Conservation (phyloP, 2,797 vertebrate genomes). For the Gadopsis bispinosus region DNA sequence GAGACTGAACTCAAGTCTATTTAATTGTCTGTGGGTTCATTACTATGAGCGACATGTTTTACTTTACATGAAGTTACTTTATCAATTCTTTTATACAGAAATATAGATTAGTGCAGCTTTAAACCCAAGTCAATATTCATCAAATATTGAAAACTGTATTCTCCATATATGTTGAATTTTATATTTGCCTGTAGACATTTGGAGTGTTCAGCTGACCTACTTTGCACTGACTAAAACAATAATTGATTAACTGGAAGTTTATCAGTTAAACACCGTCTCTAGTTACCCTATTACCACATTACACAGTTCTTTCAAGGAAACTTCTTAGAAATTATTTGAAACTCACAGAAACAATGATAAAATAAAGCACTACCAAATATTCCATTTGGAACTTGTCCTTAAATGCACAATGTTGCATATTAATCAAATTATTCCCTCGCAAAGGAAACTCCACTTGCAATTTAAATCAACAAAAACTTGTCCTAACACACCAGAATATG, state of each 20-base stretch:
- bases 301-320: not conserved
- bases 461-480: not conserved
- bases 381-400: not conserved
- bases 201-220: not conserved
- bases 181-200: not conserved
- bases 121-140: not conserved
- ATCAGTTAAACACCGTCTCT: not conserved
- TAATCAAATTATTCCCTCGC: not conserved
- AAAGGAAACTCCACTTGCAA: not conserved
- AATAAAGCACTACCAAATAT: conserved; percentile 21
- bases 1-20: not conserved
- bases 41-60: not conserved
- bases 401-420: not conserved
- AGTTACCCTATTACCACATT: not conserved
- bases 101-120: not conserved
- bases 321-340: conserved; percentile 10
- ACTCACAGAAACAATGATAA: conserved; percentile 8
- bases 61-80: not conserved
- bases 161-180: not conserved
- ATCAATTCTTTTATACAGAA: not conserved
- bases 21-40: not conserved
- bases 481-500: not conserved
- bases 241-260: not conserved
- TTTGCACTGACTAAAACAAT: not conserved
- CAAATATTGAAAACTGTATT: not conserved